A percentile compares a stretch with the other conserved stretches of the same genome.
Conservation (phyloP, 2,888 invertebrate genomes). For the Congeria kusceri region DNA sequence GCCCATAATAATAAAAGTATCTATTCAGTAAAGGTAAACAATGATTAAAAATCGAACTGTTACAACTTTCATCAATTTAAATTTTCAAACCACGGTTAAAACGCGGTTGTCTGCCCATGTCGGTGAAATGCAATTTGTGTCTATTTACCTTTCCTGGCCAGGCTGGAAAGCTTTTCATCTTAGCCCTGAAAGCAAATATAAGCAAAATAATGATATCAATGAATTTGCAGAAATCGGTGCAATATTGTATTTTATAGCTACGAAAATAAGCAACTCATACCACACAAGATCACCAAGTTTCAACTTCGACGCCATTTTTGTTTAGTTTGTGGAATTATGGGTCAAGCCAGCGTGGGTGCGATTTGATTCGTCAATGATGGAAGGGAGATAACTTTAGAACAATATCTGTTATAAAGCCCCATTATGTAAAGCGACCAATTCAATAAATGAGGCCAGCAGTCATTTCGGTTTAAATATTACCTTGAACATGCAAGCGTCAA, state of each 20-base stretch:
- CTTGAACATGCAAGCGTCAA: too few relatives aligned
- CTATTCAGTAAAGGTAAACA: too few relatives aligned
- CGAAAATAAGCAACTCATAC: slow-evolving; percentile 86
- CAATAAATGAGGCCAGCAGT: too few relatives aligned
- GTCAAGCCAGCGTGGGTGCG: slow-evolving; percentile 46
- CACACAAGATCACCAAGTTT: slow-evolving; percentile 90
- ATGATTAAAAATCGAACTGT: too few relatives aligned
- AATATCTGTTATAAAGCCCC: too few relatives aligned
- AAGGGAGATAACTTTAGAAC: too few relatives aligned
- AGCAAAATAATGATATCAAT: neutral
- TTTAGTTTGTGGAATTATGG: slow-evolving; percentile 68
- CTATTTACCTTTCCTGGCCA: slow-evolving; percentile 98
- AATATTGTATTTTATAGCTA: neutral
- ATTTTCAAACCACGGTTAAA: neutral
- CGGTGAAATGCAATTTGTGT: slow-evolving; percentile 4
- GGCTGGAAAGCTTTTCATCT: slow-evolving; percentile 98
- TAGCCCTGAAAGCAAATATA: slow-evolving; percentile 91
- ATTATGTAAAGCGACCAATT: too few relatives aligned
- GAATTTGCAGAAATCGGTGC: neutral
- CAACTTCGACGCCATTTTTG: slow-evolving; percentile 87
- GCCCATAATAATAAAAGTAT: too few relatives aligned
- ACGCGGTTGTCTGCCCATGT: neutral
- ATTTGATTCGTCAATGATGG: too few relatives aligned
- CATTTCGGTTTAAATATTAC: too few relatives aligned
- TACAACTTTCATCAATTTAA: too few relatives aligned